Conservation (phyloP, 1,140 invertebrate species). For the Lasioglossum baleicum region DNA sequence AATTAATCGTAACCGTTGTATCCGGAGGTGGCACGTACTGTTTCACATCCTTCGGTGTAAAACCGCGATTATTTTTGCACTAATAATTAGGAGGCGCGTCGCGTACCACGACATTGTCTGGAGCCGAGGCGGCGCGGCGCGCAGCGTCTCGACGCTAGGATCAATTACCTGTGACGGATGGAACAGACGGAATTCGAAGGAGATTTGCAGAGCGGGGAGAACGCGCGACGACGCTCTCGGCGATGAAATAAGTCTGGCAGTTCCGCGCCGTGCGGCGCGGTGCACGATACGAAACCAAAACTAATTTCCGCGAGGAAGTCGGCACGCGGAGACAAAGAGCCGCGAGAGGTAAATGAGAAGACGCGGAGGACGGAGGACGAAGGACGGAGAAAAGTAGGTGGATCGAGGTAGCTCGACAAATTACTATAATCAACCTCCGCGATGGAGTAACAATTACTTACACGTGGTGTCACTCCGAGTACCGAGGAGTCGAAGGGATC, state of each 20-base stretch:
- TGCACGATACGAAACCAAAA: conserved; percentile 36
- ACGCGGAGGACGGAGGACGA: background rate
- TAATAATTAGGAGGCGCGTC: background rate
- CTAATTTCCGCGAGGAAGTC: conserved; percentile 46
- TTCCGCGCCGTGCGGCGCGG: background rate
- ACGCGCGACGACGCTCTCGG: conserved; percentile 25
- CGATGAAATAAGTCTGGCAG: conserved; percentile 7
- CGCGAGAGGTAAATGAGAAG: background rate
- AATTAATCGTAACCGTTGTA: no score
- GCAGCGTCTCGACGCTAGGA: background rate
- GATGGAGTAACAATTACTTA: conserved; percentile 57
- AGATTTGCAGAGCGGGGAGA: background rate
- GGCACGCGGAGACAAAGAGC: conserved; percentile 27
- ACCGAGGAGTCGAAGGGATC: conserved; percentile 36
- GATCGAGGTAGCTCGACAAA: conserved; percentile 38
- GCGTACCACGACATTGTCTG: background rate
- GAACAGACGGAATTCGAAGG: conserved; percentile 5
- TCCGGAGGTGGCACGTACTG: no score
- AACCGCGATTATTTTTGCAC: no score
- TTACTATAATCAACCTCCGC: conserved; percentile 53
- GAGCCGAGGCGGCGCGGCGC: background rate
- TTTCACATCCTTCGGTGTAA: no score
- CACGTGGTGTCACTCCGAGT: conserved; percentile 32
- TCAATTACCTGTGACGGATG: conserved; percentile 1
- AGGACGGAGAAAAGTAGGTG: conserved; percentile 27